Evolutionary conservation across 2,113 vertebrate genomes (phyloP).

Genomic region (Emydocephalus ijimae): DNA sequence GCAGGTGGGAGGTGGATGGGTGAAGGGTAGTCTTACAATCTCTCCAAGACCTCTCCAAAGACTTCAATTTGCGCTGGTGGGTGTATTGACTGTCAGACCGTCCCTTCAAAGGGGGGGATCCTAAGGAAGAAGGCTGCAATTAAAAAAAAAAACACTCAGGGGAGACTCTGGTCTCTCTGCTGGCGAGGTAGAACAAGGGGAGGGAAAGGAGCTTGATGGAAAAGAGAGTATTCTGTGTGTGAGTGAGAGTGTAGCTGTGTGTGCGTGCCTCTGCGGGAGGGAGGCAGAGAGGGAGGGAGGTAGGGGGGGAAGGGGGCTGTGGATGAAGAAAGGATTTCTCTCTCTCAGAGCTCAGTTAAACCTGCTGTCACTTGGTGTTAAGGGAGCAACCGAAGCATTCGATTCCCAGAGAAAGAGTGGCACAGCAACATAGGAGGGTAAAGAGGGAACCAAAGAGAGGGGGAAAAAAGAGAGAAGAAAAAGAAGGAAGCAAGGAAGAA

Average conservation of each 20-base stretch:
- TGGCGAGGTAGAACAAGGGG: constrained; percentile 30
- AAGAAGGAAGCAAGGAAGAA: constrained; percentile 51
- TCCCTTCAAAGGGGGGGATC: background rate
- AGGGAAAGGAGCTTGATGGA: constrained; percentile 39
- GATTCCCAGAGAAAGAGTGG: constrained; percentile 63
- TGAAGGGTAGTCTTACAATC: constrained; percentile 38
- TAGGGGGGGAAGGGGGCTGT: constrained; percentile 58
- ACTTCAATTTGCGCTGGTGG: background rate
- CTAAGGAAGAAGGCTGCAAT: background rate
- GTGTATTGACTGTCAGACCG: background rate
- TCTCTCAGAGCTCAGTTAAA: constrained; percentile 71
- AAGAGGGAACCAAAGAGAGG: constrained; percentile 50
- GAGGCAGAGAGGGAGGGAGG: constrained; percentile 39
- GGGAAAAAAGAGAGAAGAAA: constrained; percentile 39
- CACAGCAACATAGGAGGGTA: constrained; percentile 53
- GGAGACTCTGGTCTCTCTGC: constrained; percentile 18
- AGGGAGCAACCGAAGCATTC: constrained; percentile 73
- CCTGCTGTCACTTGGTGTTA: constrained; percentile 74
- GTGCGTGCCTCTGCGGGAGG: constrained; percentile 25
- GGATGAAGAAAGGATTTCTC: constrained; percentile 58
- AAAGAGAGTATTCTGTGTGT: constrained; percentile 28
- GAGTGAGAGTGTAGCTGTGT: constrained; percentile 29
- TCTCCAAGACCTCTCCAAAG: background rate
- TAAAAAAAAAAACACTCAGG: background rate
- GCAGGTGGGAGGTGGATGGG: background rate